These are phyloP conservation scores for Ephialtes manifestator DNA, from an alignment of 2,888 invertebrate species.

Conservation along the genomic window DNA sequence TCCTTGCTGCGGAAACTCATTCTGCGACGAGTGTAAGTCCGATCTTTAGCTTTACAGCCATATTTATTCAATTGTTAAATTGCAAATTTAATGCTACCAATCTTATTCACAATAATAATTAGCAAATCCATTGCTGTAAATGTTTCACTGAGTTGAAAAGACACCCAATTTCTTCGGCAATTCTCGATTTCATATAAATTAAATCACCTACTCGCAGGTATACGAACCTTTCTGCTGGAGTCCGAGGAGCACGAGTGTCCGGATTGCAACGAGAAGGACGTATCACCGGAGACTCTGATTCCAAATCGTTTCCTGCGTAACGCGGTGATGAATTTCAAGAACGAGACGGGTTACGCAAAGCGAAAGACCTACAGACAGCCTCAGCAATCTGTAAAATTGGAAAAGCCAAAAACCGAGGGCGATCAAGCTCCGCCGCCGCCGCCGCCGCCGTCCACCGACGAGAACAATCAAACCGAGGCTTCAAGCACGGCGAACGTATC, in stretches of 20 bases:
- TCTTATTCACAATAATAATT: neutral
- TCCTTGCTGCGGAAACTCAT: conserved; percentile 99
- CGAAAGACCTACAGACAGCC: conserved; percentile 82
- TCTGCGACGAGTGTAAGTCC: conserved; percentile 98
- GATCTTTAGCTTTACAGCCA: neutral
- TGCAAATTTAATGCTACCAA: neutral
- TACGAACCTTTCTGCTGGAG: conserved; percentile 94
- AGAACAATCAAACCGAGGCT: conserved; percentile 34
- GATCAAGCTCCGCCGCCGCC: conserved; percentile 10
- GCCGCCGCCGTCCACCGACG: conserved; percentile 18
- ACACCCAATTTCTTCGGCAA: no score
- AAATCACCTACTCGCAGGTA: conserved; percentile 88
- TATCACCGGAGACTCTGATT: conserved; percentile 96
- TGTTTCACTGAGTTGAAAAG: no score
- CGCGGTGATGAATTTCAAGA: conserved; percentile 95
- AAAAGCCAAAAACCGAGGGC: conserved; percentile 61
- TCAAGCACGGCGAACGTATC: neutral
- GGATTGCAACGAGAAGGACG: conserved; percentile 96
- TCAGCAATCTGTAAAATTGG: conserved; percentile 59
- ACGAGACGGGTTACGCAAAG: conserved; percentile 95
- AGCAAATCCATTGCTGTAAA: no score
- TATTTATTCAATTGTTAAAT: neutral
- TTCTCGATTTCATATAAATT: neutral
- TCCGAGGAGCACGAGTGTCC: conserved; percentile 98
- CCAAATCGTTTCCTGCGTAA: conserved; percentile 96